Percentiles rank a stretch among this genome's conserved stretches.
Conservation (phyloP, 2,113 vertebrate genomes). For the Trochalopteron elliotii region DNA sequence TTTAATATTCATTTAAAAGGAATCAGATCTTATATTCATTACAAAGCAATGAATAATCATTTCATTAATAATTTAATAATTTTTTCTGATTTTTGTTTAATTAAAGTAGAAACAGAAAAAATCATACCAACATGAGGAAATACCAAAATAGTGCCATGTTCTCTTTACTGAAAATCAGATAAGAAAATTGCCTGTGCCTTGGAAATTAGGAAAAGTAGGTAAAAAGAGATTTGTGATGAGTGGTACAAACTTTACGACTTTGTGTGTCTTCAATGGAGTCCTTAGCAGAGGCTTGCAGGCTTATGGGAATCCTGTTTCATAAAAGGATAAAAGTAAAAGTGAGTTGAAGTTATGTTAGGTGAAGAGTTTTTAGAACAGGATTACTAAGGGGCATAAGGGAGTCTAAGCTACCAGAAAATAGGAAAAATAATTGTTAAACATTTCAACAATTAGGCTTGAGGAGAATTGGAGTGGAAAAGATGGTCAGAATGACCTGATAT, state of each 20-base stretch:
- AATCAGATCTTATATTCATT: neutral
- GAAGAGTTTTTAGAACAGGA: neutral
- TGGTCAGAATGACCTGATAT: slow-evolving; percentile 25
- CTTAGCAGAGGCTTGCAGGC: neutral
- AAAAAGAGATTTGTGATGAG: neutral
- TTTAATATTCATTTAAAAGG: neutral
- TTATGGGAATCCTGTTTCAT: neutral
- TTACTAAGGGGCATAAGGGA: neutral
- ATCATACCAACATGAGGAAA: neutral
- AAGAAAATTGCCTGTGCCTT: neutral
- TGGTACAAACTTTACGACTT: neutral
- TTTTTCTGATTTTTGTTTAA: neutral
- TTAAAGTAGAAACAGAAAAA: neutral
- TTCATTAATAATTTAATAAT: neutral
- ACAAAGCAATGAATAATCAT: neutral
- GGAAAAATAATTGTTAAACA: neutral
- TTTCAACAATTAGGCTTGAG: neutral
- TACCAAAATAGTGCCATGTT: neutral
- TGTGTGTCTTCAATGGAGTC: neutral
- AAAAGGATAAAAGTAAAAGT: neutral
- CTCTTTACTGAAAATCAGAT: neutral
- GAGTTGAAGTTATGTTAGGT: neutral
- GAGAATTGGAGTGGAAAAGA: slow-evolving; percentile 23
- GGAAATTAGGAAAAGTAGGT: neutral
- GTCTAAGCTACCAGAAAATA: slow-evolving; percentile 5